Percentiles rank a stretch among this genome's conserved stretches.
Evolutionary conservation across 1,140 invertebrate genomes (phyloP).

Genomic region (Papilio xuthus): DNA sequence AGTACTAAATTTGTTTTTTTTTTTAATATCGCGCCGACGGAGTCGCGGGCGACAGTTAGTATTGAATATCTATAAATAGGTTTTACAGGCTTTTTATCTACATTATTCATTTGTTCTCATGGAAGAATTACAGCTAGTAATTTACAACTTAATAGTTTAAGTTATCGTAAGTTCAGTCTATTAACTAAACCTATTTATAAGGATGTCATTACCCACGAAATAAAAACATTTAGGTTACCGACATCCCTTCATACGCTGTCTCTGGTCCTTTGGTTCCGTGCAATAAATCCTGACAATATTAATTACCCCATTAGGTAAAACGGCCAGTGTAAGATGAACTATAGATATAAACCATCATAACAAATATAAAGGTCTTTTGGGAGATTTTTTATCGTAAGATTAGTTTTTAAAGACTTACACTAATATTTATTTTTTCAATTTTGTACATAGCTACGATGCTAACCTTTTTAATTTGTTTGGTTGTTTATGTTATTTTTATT

Average conservation of each 20-base stretch:
- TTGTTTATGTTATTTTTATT: not conserved
- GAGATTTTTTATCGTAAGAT: not conserved
- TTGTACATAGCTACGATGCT: not conserved
- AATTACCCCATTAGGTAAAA: conserved; percentile 37
- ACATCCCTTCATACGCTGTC: not conserved
- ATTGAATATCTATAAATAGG: too few relatives aligned
- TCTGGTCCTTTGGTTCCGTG: conserved; percentile 15
- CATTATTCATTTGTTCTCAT: too few relatives aligned
- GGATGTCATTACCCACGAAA: not conserved
- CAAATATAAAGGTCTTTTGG: not conserved
- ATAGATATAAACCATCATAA: not conserved
- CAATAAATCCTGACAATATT: conserved; percentile 37
- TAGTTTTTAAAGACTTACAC: not conserved
- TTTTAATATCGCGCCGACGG: too few relatives aligned
- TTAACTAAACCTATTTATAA: not conserved
- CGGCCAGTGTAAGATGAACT: conserved; percentile 28
- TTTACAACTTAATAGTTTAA: not conserved
- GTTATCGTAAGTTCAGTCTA: not conserved
- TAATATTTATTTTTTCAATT: not conserved
- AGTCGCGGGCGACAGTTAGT: too few relatives aligned
- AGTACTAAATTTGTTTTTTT: too few relatives aligned
- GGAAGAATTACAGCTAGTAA: too few relatives aligned
- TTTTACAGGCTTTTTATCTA: too few relatives aligned
- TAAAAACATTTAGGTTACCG: not conserved
- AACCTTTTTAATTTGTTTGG: not conserved